Evolutionary conservation across 2,113 vertebrate species (phyloP), one percentile per base, ranked within the genome.

Genomic region (Catharus fuscescens): DNA sequence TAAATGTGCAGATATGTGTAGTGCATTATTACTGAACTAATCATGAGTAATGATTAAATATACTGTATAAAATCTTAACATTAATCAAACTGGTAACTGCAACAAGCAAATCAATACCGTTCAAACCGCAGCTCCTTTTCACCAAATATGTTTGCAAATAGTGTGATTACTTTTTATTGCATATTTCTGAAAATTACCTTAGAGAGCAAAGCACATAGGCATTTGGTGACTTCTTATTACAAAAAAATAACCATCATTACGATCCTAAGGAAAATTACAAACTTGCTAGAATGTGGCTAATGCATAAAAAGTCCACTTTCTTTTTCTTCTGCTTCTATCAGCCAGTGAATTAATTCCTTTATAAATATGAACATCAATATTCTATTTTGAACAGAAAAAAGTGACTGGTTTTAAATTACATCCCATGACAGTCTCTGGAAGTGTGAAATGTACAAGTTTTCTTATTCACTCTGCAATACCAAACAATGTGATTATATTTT

Each of bases 11-110:
- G 91, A 52, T 96, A 60, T 32, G 77, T 69, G 12, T 90, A 52
- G 52, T 17, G 67, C 48, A 91, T 81, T 94, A 87, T 82, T 95
- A 74, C 72, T 71, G 31, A 40, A 71, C 83, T 94, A 96, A 95
- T 96, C 47, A 93, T 40, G 69, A 94, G 69, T 32, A 95, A 94
- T 60, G 38, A 96, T 94, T 96, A 97, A 97, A 94, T 96, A 96
- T 21, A 92, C 81, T 71, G 38, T 72, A 87, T 73, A 92, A 90
- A 96, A 95, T 97, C 95, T 96, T 92, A 97, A 88, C 95, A 97
- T 97, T 96, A 95, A 95, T 98, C 97, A 98, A 95, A 97, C 72
- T 84, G 88, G 90, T 97, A 97, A 96, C 87, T 93, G 71, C 91
- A 97, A 96, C 90, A 96, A 96, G 95, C 64, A 96, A 97, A 98